Evolutionary conservation across 2,113 vertebrate genomes (phyloP), one percentile per base, ranked within the genome.

Genomic region (Sapayoa aenigma): DNA sequence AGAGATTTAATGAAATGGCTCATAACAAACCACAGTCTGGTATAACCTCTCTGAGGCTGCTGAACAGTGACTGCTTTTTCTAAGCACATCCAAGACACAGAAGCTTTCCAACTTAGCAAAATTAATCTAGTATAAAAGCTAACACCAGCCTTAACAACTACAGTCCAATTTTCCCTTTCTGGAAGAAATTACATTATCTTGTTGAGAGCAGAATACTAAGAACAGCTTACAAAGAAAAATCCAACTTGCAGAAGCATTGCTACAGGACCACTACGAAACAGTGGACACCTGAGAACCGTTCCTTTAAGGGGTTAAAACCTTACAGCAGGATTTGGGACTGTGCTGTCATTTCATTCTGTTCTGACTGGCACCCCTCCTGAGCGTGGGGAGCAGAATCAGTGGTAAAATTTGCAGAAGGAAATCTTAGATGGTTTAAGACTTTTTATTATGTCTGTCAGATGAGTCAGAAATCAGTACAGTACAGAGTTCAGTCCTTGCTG

Each of bases 391-490:
- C 11, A 49, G 46, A 78, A 80, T 20, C 30, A 42, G 14, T 25
- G 21, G 73, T 20, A 71, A 78, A 80, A 65, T 23, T 41, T 0
- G 3, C 41, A 72, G 20, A 86, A 69, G 30, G 21, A 73, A 90
- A 73, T 12, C 2, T 14, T 71, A 62, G 21, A 42, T 19, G 3
- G 33, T 59, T 85, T 73, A 69, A 39, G 30, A 53, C 10, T 22
- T 25, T 23, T 52, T 65, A n/a, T n/a, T 41, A 1, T 12, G 12
- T n/a, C 65, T 94, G 18, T 25, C 74, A 65, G 49, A 72, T 5
- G 37, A 94, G 46, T 52, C 93, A 96, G 80, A 79, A 93, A 69
- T 65, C 53, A 87, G 60, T 39, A 80, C 24, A 83, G 59, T 21
- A 63, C 27, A 83, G 53, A 89, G 50, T 44, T 69, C 87, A 80